Conservation (phyloP, 2,888 invertebrate species). For the Megamerina dolium region DNA sequence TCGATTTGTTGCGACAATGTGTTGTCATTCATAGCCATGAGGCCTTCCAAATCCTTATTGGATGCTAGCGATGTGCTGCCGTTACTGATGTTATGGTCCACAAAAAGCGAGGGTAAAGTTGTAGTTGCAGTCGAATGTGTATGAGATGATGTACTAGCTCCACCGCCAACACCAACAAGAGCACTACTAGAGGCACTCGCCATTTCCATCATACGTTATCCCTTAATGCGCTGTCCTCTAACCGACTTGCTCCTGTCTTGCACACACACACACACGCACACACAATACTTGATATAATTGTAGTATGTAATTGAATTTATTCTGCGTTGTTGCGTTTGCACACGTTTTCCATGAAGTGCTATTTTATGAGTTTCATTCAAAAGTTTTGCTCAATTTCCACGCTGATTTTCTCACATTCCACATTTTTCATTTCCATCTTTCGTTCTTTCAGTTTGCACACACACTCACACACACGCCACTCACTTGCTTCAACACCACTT, state of each 20-base stretch:
- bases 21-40: slow-evolving; percentile 47
- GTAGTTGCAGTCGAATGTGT: not conserved
- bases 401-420: slow-evolving; percentile 10
- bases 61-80: slow-evolving; percentile 12
- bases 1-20: slow-evolving; percentile 50
- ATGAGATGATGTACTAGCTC: not conserved
- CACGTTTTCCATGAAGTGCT: not conserved
- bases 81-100: slow-evolving; percentile 23
- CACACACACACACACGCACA: no score
- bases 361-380: slow-evolving; percentile 6
- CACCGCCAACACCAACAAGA: slow-evolving; percentile 2
- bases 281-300: no score
- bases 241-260: no score
- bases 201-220: slow-evolving; percentile 7
- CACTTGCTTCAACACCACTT: no score
- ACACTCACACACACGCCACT: slow-evolving; percentile 8
- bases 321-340: not conserved
- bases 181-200: slow-evolving; percentile 7
- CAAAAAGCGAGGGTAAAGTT: slow-evolving; percentile 27
- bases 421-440: slow-evolving; percentile 9
- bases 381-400: slow-evolving; percentile 6
- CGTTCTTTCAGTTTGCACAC: slow-evolving; percentile 7
- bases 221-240: not conserved
- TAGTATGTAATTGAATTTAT: no score
- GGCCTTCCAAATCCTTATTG: slow-evolving; percentile 39